Base-by-base conservation (phyloP, 1,140 invertebrate species). In the Pachypsylla venusta region DNA sequence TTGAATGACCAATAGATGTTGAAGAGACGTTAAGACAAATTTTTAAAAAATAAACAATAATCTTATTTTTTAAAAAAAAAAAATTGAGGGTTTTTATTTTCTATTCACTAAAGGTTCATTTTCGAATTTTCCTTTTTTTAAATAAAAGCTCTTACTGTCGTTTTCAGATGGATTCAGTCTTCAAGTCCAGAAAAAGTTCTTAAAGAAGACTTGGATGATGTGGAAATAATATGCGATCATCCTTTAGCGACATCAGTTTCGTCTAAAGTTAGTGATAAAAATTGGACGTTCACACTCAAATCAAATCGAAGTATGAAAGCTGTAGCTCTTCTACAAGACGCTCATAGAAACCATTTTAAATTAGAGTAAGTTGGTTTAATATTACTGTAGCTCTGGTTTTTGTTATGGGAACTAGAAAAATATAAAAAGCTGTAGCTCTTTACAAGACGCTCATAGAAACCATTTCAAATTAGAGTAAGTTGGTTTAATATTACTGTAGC, bases 271-370 rank as follows among this genome's bases (percentile, higher is more conserved):
- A 81, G 79, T 62, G 76, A 74, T 57, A 75, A 78, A 55, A 75
- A 79, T 42, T 86, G 84, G 84, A 77, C 75, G 3, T 85, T 86
- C 64, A 75, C 75, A 5, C 59, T 85, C 59, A 77, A 75, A 61
- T 75, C 76, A 0, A 53, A 48, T 16, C 48, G 58, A 26, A 53
- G 60, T 19, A 66, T 83, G 0, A 76, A 76, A 64, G 79, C 81
- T 26, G 75, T 89, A 20, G 82, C 82, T 2, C 70, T 91, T 1
- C 70, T 87, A 0, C 77, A 86, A 65, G 84, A 89, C 64, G 77
- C 78, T 2, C 78, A 86, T 69, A 73, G 82, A 25, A 79, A 80
- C 59, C 82, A 89, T 69, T 90, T 89, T 71, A 35, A 35, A 35
- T 14, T 57, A 40, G 28, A 57, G 28, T 57, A 14, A 57, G 28